Base-by-base conservation (phyloP, 2,113 vertebrate species). In the Takifugu flavidus region DNA sequence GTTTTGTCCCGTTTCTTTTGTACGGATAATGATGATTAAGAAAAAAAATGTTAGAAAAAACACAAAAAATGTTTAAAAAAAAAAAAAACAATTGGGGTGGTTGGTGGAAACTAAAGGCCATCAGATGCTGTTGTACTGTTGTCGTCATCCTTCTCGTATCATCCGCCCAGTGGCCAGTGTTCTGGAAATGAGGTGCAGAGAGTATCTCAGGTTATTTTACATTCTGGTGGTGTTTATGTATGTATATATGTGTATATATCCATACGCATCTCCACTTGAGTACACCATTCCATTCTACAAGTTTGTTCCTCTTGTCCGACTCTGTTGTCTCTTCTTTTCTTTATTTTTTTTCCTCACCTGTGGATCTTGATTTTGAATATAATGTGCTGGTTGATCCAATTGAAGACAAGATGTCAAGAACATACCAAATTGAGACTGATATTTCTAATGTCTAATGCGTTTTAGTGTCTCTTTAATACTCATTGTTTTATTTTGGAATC, bases 151-250 rank as follows among this genome's bases (percentile, higher is more conserved):
- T 80, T 72, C 34, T 83, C 60, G 28, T 79, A 56, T 81, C 78
- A 82, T 86, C 77, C 65, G 53, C 82, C 73, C 85, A 80, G 80
- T 82, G 85, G 85, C 85, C 87, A 88, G 88, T 88, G 77, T 87
- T 89, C 86, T 88, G 88, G 88, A 86, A 89, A 91, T 92, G 90
- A 92, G 91, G 90, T 91, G 90, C 89, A 89, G 82, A 82, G 80
- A 89, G 91, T 90, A 91, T 92, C 91, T 92, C 91, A 92, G 90
- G 91, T 92, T 90, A 88, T 87, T 91, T 90, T 87, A 73, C 85
- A 89, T 91, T 89, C 84, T 86, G 87, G 86, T 89, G 87, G 87
- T 90, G 89, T 90, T 83, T 77, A 78, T 90, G 80, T 86, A 81
- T 90, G 83, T 89, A 88, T 85, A 85, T 83, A 80, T 89, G 77